These are phyloP conservation scores for Enteromius fasciolatus DNA, from an alignment of 2,797 vertebrate species.

Conservation along the genomic window DNA sequence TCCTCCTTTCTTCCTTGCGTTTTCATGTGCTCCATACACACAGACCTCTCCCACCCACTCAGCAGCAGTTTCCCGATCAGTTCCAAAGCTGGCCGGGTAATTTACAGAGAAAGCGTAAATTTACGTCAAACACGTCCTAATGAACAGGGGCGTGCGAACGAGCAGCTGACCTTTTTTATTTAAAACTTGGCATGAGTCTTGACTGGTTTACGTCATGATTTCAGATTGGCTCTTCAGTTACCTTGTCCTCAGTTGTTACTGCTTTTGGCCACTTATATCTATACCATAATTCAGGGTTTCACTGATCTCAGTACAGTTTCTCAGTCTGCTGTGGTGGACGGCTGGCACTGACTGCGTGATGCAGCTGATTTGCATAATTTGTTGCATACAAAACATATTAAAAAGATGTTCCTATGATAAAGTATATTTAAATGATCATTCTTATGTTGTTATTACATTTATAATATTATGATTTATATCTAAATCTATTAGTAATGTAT, in stretches of 20 bases:
- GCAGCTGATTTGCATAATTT: conserved; percentile 27
- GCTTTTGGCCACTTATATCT: neutral
- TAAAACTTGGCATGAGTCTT: neutral
- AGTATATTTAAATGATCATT: neutral
- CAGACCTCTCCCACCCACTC: conserved; percentile 33
- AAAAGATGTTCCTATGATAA: neutral
- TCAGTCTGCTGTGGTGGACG: neutral
- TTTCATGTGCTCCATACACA: conserved; percentile 13
- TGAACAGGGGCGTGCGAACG: neutral
- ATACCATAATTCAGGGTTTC: neutral
- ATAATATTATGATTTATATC: neutral
- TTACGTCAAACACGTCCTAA: conserved; percentile 28
- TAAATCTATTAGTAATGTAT: neutral
- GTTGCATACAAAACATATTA: conserved; percentile 15
- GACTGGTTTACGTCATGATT: neutral
- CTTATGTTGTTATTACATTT: neutral
- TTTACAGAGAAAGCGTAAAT: conserved; percentile 8
- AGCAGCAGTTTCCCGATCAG: conserved; percentile 40
- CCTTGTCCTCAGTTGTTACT: neutral
- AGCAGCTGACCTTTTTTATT: conserved; percentile 18
- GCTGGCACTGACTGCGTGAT: neutral
- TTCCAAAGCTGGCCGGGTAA: conserved; percentile 14
- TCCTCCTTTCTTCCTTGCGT: neutral
- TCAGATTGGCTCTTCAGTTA: conserved; percentile 7
- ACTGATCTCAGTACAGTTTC: conserved; percentile 9